Evolutionary conservation across 2,888 invertebrate species (phyloP), one percentile per base, ranked within the genome.

Genomic region (Phytoseiulus persimilis): DNA sequence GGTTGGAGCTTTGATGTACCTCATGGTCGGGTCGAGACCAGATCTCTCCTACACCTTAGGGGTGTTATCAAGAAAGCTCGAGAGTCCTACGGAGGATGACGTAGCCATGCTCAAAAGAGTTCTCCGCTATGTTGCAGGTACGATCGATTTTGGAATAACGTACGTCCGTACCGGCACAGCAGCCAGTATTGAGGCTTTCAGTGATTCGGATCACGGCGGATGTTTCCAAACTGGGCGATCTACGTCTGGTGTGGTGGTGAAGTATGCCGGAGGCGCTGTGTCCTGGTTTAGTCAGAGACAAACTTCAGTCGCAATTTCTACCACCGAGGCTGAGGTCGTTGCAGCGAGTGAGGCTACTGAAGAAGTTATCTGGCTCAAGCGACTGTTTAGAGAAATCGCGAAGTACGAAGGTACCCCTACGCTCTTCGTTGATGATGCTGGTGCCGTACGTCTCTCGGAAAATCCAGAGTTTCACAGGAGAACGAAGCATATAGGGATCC

Each of bases 281-380:
- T 83, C 87, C 6, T 90, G 90, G 90, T 23, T 83, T 0, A 90
- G 90, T 6, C 91, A 91, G 89, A 90, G 90, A 89, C 92, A 91
- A 90, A 31, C 89, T 23, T 89, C 90, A 28, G 91, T 92, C 5
- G 91, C 91, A 0, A 89, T 90, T 0, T 91, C 91, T 2, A 91
- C 91, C 0, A 91, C 91, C 0, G 92, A 92, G 89, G 91, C 92
- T 1, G 92, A 92, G 83, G 91, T 91, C 87, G 90, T 92, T 31
- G 92, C 92, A 0, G 91, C 92, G 14, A 91, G 90, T 33, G 90
- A 91, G 33, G 91, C 91, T 6, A 91, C 91, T 0, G 91, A 91
- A 90, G 92, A 92, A 90, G 89, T 90, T 0, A 83, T 91, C 0
- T 92, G 92, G 92, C 65, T 92, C 18, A 91, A 90, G 90, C 90